Base-by-base conservation (phyloP, 2,888 invertebrate genomes). In the Dioctria rufipes region DNA sequence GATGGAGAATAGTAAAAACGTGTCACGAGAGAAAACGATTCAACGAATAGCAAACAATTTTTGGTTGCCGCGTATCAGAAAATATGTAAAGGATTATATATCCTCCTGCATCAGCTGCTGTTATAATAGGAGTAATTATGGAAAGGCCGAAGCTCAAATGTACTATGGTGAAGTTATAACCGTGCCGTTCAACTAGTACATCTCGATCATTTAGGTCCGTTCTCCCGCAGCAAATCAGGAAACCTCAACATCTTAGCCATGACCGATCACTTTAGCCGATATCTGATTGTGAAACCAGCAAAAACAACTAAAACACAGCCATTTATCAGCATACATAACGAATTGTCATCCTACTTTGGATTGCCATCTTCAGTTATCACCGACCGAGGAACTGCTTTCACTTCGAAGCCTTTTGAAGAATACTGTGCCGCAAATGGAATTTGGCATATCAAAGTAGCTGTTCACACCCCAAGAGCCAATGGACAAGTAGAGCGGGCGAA, bases 151-250 rank as follows among this genome's bases (percentile, higher is more conserved):
- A 43, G 80, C 80, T n/a, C 25, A 80, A 49, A 37, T 84, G 9
- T 80, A 84, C 73, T 13, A 65, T 42, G 84, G 83, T 49, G 78
- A 82, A 37, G 78, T 82, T 67, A 61, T 73, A 66, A 54, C 81
- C 37, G 78, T 84, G 51, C 82, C 84, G 67, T 69, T 82, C 71
- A 39, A 61, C 75, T 5, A 78, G 8, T 80, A 37, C 84, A 85
- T 79, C 51, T 81, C 3, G 85, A 85, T 78, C 84, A 85, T 80
- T 37, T 83, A n/a, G 83, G 84, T 8, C 84, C 84, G 2, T 83
- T 84, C 37, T 61, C 69, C 3, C 80, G 75, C 42, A 82, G 78
- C 4, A 60, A 58, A 11, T 58, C n/a, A 9, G 80, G 82, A n/a
- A 69, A 82, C 61, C 43, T 54, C 13, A 54, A 83, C 60, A 54